Conservation (phyloP, 2,797 vertebrate species). For the Enteromius afrohamiltoni region DNA sequence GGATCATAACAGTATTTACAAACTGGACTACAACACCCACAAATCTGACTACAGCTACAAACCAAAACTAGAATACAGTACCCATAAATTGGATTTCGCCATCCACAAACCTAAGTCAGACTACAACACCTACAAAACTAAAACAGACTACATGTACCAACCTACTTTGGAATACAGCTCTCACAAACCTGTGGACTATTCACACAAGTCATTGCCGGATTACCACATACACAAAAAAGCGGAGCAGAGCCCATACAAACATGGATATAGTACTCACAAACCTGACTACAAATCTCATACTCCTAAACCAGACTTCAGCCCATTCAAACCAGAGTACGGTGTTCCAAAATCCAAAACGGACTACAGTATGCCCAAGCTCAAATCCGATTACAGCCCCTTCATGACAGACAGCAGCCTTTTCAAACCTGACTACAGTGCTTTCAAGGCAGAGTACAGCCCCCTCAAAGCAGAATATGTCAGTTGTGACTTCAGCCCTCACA, state of each 20-base stretch:
- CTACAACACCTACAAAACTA: slow-evolving; percentile 76
- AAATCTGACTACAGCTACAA: slow-evolving; percentile 78
- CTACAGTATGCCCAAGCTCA: slow-evolving; percentile 76
- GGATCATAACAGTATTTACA: slow-evolving; percentile 86
- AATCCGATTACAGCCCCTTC: slow-evolving; percentile 78
- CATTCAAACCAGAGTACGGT: slow-evolving; percentile 77
- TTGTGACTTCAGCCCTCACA: slow-evolving; percentile 69
- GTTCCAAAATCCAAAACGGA: slow-evolving; percentile 77
- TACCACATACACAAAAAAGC: slow-evolving; percentile 70
- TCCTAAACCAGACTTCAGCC: slow-evolving; percentile 75
- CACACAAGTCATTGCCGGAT: slow-evolving; percentile 74
- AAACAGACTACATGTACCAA: slow-evolving; percentile 76
- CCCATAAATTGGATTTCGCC: slow-evolving; percentile 77
- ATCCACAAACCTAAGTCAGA: slow-evolving; percentile 78
- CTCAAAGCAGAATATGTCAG: slow-evolving; percentile 78
- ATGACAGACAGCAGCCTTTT: slow-evolving; percentile 74
- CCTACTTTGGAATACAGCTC: slow-evolving; percentile 76
- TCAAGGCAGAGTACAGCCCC: slow-evolving; percentile 78
- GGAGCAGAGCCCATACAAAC: slow-evolving; percentile 77
- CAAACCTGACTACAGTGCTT: slow-evolving; percentile 75
- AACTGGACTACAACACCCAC: slow-evolving; percentile 81
- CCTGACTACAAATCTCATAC: slow-evolving; percentile 76
- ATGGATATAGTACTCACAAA: slow-evolving; percentile 77
- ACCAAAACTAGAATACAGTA: slow-evolving; percentile 74
- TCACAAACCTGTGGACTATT: slow-evolving; percentile 75